Conservation (phyloP, 2,113 vertebrate species). For the Oncorhynchus gorbuscha region DNA sequence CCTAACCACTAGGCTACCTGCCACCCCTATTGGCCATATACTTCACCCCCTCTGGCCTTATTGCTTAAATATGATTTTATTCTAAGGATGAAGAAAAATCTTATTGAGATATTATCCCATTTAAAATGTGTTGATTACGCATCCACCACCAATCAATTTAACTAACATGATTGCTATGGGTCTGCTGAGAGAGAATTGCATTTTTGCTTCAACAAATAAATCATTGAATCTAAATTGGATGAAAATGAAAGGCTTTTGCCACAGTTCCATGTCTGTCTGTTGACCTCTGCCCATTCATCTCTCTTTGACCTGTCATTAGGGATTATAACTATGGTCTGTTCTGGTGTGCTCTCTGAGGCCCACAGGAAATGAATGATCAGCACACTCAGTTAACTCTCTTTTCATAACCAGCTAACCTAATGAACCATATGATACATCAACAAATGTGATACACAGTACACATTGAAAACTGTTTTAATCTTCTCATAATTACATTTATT, state of each 20-base stretch:
- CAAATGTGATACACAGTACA: constrained; percentile 1
- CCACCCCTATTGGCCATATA: no score
- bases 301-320: constrained; percentile 21
- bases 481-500: no score
- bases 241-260: not conserved
- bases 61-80: not conserved
- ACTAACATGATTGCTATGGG: not conserved
- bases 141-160: not conserved
- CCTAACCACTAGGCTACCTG: no score
- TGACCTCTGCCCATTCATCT: constrained; percentile 13
- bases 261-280: constrained; percentile 11
- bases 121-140: not conserved
- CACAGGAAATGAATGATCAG: constrained; percentile 30
- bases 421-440: not conserved
- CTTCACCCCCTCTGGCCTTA: no score
- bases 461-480: not conserved
- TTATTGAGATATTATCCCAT: not conserved
- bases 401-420: constrained; percentile 6
- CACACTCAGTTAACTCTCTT: not conserved
- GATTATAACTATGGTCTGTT: constrained; percentile 14
- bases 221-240: not conserved
- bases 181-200: not conserved
- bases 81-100: not conserved
- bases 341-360: not conserved
- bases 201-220: constrained; percentile 4